Conservation (phyloP, 2,797 vertebrate genomes). For the Pseudochirops corinnae region DNA sequence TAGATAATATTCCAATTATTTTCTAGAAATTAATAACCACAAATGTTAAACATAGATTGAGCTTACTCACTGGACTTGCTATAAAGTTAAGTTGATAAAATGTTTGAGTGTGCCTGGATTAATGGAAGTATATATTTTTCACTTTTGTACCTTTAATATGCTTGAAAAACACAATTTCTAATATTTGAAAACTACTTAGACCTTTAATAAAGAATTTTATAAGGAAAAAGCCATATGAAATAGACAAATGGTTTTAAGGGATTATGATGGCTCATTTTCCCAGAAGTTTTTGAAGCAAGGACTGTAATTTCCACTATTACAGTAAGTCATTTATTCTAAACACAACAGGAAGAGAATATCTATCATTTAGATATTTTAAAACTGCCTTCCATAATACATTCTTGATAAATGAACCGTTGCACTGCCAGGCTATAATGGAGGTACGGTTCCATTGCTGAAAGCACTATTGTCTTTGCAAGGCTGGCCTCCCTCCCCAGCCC, state of each 20-base stretch:
- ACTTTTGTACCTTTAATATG: not conserved
- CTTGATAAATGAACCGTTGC: constrained; percentile 79
- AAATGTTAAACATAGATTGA: not conserved
- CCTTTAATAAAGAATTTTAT: constrained; percentile 65
- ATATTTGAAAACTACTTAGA: constrained; percentile 62
- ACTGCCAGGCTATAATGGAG: constrained; percentile 52
- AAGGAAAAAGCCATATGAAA: constrained; percentile 57
- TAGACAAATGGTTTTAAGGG: constrained; percentile 72
- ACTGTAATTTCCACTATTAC: constrained; percentile 82
- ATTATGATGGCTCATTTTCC: constrained; percentile 79
- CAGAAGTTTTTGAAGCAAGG: constrained; percentile 81
- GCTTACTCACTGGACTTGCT: not conserved
- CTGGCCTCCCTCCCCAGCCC: not conserved
- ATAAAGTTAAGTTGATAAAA: not conserved
- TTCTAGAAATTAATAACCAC: not conserved
- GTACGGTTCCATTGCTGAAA: constrained; percentile 70
- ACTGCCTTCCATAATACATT: constrained; percentile 71
- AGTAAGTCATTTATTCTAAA: constrained; percentile 84
- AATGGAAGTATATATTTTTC: constrained; percentile 42
- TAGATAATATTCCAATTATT: not conserved
- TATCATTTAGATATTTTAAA: constrained; percentile 83
- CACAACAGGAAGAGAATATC: constrained; percentile 75
- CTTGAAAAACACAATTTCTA: constrained; percentile 62
- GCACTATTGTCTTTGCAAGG: constrained; percentile 54
- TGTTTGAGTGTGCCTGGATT: constrained; percentile 6